phyloP scores from a whole-genome alignment of 1,140 invertebrate genomes.

The Drosophila rhopaloa region DNA sequence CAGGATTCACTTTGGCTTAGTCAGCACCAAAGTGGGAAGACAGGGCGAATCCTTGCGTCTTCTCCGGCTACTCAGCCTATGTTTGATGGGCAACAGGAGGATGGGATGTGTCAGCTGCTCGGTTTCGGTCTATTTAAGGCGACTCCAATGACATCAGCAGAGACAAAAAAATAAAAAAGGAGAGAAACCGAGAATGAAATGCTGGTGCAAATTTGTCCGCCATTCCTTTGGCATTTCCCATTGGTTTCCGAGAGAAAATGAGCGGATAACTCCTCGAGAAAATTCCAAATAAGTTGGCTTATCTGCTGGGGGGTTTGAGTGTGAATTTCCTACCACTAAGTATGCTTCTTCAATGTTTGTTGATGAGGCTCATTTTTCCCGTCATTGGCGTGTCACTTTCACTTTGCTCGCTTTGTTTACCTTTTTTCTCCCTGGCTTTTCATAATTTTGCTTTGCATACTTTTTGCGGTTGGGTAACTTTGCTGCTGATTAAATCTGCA shows the following conservation, averaged over 20 bases:
- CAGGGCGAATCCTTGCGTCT: conserved; percentile 6
- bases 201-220: conserved; percentile 35
- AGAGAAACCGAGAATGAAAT: conserved; percentile 12
- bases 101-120: conserved; percentile 21
- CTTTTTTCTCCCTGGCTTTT: conserved; percentile 25
- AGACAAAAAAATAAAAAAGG: conserved; percentile 10
- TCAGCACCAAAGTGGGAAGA: conserved; percentile 38
- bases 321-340: conserved; percentile 37
- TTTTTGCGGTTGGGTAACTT: conserved; percentile 68
- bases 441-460: conserved; percentile 73
- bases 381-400: conserved; percentile 71
- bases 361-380: conserved; percentile 46
- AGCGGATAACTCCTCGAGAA: conserved; percentile 15
- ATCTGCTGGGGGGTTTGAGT: conserved; percentile 11
- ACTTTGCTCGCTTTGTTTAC: conserved; percentile 57
- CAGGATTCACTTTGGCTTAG: conserved; percentile 15
- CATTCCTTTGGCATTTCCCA: conserved; percentile 8
- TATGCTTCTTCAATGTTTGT: conserved; percentile 50
- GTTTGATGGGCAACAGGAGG: neutral
- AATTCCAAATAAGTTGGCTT: conserved; percentile 49
- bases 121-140: conserved; percentile 67
- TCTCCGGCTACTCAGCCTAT: conserved; percentile 11
- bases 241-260: conserved; percentile 10
- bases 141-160: conserved; percentile 66
- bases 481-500: conserved; percentile 66